A percentile compares a stretch with the other conserved stretches of the same genome.
Evolutionary conservation across 2,888 invertebrate species (phyloP).

Genomic region (Harmothoe impar): DNA sequence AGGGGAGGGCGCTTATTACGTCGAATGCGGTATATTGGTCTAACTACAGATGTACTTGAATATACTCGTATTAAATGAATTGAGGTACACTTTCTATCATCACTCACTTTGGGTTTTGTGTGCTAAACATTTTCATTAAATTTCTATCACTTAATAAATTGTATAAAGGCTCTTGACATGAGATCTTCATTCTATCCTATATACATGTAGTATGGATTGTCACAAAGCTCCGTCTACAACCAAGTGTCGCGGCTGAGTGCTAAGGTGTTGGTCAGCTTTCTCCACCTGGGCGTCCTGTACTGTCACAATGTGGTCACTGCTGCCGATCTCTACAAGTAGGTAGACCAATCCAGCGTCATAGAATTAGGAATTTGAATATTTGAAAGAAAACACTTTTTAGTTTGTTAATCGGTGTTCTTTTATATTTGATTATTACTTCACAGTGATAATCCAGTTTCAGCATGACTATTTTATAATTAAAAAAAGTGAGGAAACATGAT

Average conservation of each 20-base stretch:
- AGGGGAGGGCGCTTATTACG: too few species aligned
- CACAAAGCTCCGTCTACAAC: background rate
- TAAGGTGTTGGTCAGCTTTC: background rate
- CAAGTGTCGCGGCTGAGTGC: constrained; percentile 1
- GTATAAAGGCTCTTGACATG: too few species aligned
- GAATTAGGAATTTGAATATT: too few species aligned
- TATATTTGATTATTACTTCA: too few species aligned
- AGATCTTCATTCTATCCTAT: too few species aligned
- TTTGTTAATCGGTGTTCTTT: too few species aligned
- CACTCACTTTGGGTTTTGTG: background rate
- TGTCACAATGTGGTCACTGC: constrained; percentile 23
- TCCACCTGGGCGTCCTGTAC: background rate
- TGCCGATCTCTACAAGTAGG: background rate
- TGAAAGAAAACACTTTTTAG: too few species aligned
- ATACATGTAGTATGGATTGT: background rate
- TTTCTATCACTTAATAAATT: background rate
- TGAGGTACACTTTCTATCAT: background rate
- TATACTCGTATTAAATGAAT: background rate
- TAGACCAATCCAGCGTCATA: too few species aligned
- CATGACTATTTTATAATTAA: too few species aligned
- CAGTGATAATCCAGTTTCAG: too few species aligned
- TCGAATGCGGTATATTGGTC: too few species aligned
- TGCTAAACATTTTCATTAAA: background rate
- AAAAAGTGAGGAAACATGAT: too few species aligned
- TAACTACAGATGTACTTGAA: background rate